A percentile compares a stretch with the other conserved stretches of the same genome.
These are phyloP conservation scores for Oxyteleia sp. DNA, from an alignment of 2,888 invertebrate species.

Conservation along the genomic window DNA sequence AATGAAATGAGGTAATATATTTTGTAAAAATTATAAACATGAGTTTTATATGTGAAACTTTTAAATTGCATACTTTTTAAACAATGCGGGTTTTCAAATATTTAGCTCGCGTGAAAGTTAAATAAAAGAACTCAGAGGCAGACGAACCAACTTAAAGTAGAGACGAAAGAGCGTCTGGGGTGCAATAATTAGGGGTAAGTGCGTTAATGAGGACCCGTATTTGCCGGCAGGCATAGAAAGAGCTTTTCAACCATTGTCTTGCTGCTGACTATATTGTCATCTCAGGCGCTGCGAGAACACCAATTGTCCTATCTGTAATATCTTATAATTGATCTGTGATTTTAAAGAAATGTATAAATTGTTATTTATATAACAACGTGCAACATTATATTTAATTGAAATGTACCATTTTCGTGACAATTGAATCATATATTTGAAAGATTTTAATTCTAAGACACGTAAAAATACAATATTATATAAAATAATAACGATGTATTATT, in stretches of 20 bases:
- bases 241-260: constrained; percentile 63
- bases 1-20: too few relatives aligned
- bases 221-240: constrained; percentile 64
- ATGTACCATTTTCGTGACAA: too few relatives aligned
- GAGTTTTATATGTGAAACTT: too few relatives aligned
- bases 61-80: constrained; percentile 23
- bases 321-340: constrained; percentile 34
- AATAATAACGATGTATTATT: neutral
- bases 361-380: neutral
- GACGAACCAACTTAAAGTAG: constrained; percentile 63
- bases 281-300: constrained; percentile 36
- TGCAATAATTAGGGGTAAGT: constrained; percentile 70
- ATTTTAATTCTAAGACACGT: too few relatives aligned
- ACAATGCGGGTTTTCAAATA: constrained; percentile 66
- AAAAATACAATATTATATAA: neutral
- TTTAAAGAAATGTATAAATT: constrained; percentile 3
- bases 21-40: too few relatives aligned
- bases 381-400: too few relatives aligned
- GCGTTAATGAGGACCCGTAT: constrained; percentile 72
- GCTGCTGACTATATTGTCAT: constrained; percentile 53
- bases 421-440: too few relatives aligned
- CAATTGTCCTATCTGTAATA: constrained; percentile 33
- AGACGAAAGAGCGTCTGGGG: constrained; percentile 66
- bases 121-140: constrained; percentile 56
- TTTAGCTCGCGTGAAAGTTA: constrained; percentile 65